Conservation (phyloP, 2,113 vertebrate species). For the Xiphias gladius region DNA sequence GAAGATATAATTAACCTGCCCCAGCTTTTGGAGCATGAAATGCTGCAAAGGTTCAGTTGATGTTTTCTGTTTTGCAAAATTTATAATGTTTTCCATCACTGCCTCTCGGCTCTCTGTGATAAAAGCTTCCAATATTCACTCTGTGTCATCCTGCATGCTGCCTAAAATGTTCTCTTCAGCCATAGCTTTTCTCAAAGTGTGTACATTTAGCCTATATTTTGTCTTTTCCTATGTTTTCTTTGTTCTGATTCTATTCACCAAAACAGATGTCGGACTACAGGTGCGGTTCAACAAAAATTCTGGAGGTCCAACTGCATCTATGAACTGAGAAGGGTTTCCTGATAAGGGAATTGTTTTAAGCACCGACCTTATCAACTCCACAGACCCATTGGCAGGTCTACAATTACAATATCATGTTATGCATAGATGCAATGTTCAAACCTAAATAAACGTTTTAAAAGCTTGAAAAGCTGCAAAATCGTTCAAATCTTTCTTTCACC, state of each 20-base stretch:
- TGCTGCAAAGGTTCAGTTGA: constrained; percentile 40
- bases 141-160: constrained; percentile 29
- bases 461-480: not conserved
- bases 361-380: not conserved
- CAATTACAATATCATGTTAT: constrained; percentile 7
- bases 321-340: not conserved
- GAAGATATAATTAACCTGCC: constrained; percentile 58
- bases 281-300: not conserved
- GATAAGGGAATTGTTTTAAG: constrained; percentile 1
- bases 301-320: not conserved
- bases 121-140: constrained; percentile 64
- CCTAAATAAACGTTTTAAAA: not conserved
- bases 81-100: constrained; percentile 72
- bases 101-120: constrained; percentile 52
- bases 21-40: constrained; percentile 64
- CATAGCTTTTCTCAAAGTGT: not conserved
- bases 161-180: constrained; percentile 18
- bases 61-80: constrained; percentile 77
- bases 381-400: not conserved
- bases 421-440: not conserved
- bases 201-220: not conserved
- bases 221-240: not conserved
- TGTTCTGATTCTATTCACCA: not conserved
- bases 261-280: not conserved
- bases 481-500: not conserved